phyloP scores from a whole-genome alignment of 92 coral and sea anemone genomes.

The Anthopleura xanthogrammica region DNA sequence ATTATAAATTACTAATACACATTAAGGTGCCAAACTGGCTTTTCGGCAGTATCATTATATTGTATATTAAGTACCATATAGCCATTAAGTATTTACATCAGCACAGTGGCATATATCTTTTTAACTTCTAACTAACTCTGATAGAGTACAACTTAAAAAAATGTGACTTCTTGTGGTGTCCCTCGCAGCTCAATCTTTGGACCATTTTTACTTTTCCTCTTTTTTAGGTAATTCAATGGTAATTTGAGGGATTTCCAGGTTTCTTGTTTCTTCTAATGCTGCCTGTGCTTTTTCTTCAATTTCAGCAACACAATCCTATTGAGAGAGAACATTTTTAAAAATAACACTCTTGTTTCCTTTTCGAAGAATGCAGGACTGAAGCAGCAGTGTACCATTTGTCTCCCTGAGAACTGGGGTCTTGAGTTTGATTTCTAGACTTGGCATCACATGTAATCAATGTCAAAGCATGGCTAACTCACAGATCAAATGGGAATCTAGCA shows the following conservation, averaged over 20 bases:
- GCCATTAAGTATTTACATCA: not conserved
- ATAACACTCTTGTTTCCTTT: not conserved
- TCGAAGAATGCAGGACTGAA: no score
- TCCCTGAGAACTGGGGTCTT: no score
- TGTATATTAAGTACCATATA: no score
- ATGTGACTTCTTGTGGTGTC: not conserved
- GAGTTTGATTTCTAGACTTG: no score
- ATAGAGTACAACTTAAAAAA: not conserved
- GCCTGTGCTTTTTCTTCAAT: slow-evolving; percentile 24
- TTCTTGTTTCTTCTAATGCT: slow-evolving; percentile 25
- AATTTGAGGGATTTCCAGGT: slow-evolving; percentile 5
- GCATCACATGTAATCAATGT: no score
- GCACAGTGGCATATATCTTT: not conserved
- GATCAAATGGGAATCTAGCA: no score
- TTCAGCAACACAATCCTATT: slow-evolving; percentile 14
- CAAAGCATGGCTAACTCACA: no score
- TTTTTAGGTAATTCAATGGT: not conserved
- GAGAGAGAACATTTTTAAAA: not conserved
- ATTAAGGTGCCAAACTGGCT: no score
- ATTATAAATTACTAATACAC: no score
- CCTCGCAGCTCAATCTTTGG: not conserved
- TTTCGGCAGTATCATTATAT: no score
- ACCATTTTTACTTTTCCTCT: slow-evolving; percentile 1
- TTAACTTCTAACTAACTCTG: not conserved
- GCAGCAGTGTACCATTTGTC: no score